phyloP scores from a whole-genome alignment of 92 coral and sea anemone genomes.

The Micromussa lordhowensis region DNA sequence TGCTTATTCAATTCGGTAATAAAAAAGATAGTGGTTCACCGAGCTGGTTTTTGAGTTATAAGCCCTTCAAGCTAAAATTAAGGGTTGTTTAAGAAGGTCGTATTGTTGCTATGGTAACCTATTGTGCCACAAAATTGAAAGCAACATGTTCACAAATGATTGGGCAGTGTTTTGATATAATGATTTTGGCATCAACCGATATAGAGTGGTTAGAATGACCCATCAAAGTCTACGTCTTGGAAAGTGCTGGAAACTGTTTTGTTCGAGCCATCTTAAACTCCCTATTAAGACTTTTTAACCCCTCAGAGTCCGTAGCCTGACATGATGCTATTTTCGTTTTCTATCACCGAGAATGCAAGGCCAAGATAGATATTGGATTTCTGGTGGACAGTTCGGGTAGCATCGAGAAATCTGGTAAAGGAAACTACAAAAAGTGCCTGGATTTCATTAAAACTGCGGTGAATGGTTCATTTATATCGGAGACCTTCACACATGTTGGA shows the following conservation, averaged over 20 bases:
- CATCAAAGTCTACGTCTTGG: too few relatives aligned
- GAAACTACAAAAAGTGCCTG: constrained; percentile 73
- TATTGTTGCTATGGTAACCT: too few relatives aligned
- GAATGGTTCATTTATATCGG: constrained; percentile 66
- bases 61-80: too few relatives aligned
- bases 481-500: constrained; percentile 63
- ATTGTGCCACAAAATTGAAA: too few relatives aligned
- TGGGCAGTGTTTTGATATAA: too few relatives aligned
- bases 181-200: too few relatives aligned
- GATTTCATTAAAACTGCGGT: constrained; percentile 69
- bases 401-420: constrained; percentile 58
- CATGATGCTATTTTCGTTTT: neutral
- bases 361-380: constrained; percentile 65
- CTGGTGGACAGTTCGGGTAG: constrained; percentile 66
- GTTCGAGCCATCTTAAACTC: too few relatives aligned
- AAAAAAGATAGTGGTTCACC: neutral
- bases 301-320: neutral
- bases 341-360: constrained; percentile 50
- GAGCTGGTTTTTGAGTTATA: neutral
- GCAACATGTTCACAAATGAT: too few relatives aligned
- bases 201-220: too few relatives aligned
- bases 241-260: too few relatives aligned
- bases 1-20: too few relatives aligned
- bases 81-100: too few relatives aligned
- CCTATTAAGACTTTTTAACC: neutral